phyloP scores from a whole-genome alignment of 1,140 invertebrate species.

The Drosophila malerkotliana region DNA sequence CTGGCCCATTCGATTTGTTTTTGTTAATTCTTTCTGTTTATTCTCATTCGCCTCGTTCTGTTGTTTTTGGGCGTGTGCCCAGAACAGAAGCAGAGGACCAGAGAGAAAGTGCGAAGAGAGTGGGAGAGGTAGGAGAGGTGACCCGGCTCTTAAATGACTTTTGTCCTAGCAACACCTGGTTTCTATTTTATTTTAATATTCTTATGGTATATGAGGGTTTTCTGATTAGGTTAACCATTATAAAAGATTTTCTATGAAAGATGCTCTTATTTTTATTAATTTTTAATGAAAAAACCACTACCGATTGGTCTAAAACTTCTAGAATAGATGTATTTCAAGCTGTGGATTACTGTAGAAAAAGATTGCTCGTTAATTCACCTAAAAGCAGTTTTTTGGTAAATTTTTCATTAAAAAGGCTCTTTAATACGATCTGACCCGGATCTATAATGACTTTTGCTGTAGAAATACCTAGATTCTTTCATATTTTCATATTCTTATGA shows the following conservation, averaged over 20 bases:
- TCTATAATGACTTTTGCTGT: too few relatives aligned
- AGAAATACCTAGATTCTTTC: too few relatives aligned
- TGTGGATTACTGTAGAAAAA: too few relatives aligned
- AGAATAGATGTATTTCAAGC: too few relatives aligned
- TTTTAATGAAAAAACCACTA: background rate
- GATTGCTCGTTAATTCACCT: too few relatives aligned
- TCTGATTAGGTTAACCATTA: background rate
- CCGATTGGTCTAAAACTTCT: background rate
- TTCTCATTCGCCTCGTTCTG: slow-evolving; percentile 15
- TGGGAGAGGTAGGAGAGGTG: slow-evolving; percentile 16
- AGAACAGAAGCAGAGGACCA: slow-evolving; percentile 19
- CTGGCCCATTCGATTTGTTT: slow-evolving; percentile 42
- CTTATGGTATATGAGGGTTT: background rate
- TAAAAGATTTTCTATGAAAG: background rate
- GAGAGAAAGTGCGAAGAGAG: background rate
- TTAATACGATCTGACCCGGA: too few relatives aligned
- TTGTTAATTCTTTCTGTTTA: slow-evolving; percentile 28
- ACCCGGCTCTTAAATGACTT: slow-evolving; percentile 32
- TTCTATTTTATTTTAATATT: background rate
- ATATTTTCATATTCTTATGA: too few relatives aligned
- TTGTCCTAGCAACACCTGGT: slow-evolving; percentile 42
- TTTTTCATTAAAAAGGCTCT: too few relatives aligned
- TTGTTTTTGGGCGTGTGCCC: slow-evolving; percentile 58
- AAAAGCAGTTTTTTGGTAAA: too few relatives aligned
- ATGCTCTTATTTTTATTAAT: background rate